A percentile compares a stretch with the other conserved stretches of the same genome.
phyloP scores from a whole-genome alignment of 1,140 invertebrate species.

The Pemphigus obesinymphae region DNA sequence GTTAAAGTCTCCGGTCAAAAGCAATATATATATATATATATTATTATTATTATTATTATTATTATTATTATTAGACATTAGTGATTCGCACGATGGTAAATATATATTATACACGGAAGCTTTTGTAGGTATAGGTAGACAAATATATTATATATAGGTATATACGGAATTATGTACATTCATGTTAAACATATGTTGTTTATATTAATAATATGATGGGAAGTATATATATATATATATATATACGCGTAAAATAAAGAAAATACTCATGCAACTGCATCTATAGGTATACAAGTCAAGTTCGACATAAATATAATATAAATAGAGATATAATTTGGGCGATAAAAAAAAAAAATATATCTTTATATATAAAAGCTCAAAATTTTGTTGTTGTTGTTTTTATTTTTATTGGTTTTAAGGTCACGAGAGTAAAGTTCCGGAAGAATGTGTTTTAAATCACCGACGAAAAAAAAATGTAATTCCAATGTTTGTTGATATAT shows the following conservation, averaged over 20 bases:
- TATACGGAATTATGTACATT: conserved; percentile 8
- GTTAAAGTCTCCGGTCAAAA: conserved; percentile 35
- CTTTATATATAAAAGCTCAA: neutral
- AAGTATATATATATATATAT: neutral
- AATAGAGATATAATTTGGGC: neutral
- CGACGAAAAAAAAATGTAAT: conserved; percentile 19
- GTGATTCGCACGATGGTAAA: neutral
- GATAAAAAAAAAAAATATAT: neutral
- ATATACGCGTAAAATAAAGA: neutral
- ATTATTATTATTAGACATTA: neutral
- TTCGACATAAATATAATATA: neutral
- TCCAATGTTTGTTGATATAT: conserved; percentile 21
- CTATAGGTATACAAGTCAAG: too few relatives aligned
- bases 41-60: conserved; percentile 2
- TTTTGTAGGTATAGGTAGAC: neutral
- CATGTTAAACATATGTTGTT: neutral
- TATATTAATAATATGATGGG: neutral
- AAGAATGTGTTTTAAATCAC: conserved; percentile 35
- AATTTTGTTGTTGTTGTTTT: neutral
- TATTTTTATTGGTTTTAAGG: neutral
- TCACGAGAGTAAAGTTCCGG: conserved; percentile 35
- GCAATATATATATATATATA: neutral
- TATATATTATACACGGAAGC: neutral
- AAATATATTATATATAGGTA: neutral
- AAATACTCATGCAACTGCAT: conserved; percentile 19